These are phyloP conservation scores for Vultur gryphus DNA, from an alignment of 2,797 vertebrate genomes.

Conservation along the genomic window DNA sequence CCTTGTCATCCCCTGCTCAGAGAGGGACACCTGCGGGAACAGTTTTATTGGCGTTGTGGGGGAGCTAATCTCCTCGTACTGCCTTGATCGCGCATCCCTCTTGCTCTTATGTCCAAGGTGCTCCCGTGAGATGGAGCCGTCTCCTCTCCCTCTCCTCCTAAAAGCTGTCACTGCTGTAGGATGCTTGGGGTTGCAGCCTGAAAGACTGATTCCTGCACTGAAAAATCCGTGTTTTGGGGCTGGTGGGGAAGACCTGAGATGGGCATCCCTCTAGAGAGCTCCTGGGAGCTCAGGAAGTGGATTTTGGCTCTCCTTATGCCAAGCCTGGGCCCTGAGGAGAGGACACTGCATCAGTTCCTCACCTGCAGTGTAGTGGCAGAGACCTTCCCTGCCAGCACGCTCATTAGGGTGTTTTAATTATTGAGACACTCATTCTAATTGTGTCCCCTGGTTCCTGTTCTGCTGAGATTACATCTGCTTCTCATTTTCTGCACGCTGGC, in stretches of 20 bases:
- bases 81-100: not conserved
- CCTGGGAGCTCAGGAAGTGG: not conserved
- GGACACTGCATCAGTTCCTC: not conserved
- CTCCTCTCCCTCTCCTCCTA: not conserved
- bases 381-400: not conserved
- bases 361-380: not conserved
- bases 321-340: not conserved
- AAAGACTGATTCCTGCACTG: not conserved
- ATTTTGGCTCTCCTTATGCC: not conserved
- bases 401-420: not conserved
- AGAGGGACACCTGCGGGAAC: not conserved
- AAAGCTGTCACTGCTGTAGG: not conserved
- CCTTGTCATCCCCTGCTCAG: not conserved
- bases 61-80: rapidly evolving
- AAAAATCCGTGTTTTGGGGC: not conserved
- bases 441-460: not conserved
- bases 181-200: not conserved
- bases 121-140: not conserved
- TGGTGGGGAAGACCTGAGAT: not conserved
- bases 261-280: not conserved
- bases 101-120: not conserved
- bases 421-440: not conserved
- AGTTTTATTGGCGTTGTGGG: rapidly evolving
- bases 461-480: not conserved
- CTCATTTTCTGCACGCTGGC: not conserved